Evolutionary conservation across 2,113 vertebrate species (phyloP).

Genomic region (Todiramphus saurophagus): DNA sequence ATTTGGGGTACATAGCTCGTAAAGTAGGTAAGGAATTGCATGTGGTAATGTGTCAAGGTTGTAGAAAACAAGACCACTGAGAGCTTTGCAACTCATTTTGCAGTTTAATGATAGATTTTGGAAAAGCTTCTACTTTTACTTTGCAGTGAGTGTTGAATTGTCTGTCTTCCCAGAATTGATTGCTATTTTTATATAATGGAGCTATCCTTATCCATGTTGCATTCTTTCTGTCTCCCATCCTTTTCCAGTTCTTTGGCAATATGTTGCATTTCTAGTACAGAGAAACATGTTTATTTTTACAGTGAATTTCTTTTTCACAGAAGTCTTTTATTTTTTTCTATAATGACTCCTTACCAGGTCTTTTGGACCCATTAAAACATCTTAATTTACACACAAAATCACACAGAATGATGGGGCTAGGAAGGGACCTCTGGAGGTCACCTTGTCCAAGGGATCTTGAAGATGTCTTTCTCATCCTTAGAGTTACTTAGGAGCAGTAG

Average conservation of each 20-base stretch:
- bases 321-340: background rate
- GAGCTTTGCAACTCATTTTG: background rate
- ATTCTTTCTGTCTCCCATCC: background rate
- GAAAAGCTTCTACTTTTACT: background rate
- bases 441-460: too few relatives aligned
- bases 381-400: background rate
- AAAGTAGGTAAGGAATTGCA: background rate
- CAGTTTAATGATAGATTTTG: background rate
- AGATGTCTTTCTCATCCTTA: constrained; percentile 15
- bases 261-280: background rate
- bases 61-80: background rate
- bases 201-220: background rate
- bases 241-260: background rate
- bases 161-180: background rate
- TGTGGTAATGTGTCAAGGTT: too few relatives aligned
- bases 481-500: background rate
- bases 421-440: background rate
- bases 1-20: background rate
- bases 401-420: background rate
- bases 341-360: background rate
- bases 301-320: background rate
- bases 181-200: background rate
- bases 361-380: background rate
- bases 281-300: background rate
- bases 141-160: background rate